Conservation (phyloP, 2,888 invertebrate species). For the Hypomecis punctinalis region DNA sequence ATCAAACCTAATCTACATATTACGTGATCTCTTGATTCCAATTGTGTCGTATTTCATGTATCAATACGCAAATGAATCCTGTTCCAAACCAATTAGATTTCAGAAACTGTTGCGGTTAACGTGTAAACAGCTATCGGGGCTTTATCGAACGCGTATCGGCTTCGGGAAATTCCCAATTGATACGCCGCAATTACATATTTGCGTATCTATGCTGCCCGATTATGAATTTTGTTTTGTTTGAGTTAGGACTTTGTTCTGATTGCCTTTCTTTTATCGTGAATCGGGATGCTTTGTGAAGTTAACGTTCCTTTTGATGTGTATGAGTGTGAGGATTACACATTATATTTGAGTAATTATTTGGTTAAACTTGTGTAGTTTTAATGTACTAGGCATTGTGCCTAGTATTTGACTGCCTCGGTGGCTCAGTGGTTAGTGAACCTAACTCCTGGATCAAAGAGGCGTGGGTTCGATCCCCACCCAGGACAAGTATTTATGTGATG, state of each 20-base stretch:
- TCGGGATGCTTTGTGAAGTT: neutral
- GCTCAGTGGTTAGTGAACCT: too few relatives aligned
- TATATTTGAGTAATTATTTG: too few relatives aligned
- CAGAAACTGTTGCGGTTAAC: constrained; percentile 30
- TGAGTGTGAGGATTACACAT: too few relatives aligned
- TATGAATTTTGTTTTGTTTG: constrained; percentile 8
- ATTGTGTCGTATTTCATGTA: constrained; percentile 31
- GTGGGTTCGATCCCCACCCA: too few relatives aligned
- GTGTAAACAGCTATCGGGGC: constrained; percentile 22
- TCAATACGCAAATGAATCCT: constrained; percentile 36
- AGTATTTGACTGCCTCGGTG: too few relatives aligned
- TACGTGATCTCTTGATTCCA: constrained; percentile 31
- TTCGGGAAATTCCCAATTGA: constrained; percentile 27
- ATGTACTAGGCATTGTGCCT: too few relatives aligned
- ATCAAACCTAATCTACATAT: constrained; percentile 26
- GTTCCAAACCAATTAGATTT: constrained; percentile 36
- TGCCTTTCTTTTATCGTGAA: neutral
- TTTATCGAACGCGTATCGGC: constrained; percentile 27
- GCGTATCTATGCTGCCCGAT: constrained; percentile 3
- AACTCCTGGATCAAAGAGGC: too few relatives aligned
- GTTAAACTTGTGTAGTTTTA: too few relatives aligned
- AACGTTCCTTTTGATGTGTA: neutral
- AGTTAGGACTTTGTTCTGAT: neutral
- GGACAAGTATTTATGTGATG: too few relatives aligned
- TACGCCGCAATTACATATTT: constrained; percentile 19